phyloP scores from a whole-genome alignment of 1,140 invertebrate species.

The Steinernema feltiae region DNA sequence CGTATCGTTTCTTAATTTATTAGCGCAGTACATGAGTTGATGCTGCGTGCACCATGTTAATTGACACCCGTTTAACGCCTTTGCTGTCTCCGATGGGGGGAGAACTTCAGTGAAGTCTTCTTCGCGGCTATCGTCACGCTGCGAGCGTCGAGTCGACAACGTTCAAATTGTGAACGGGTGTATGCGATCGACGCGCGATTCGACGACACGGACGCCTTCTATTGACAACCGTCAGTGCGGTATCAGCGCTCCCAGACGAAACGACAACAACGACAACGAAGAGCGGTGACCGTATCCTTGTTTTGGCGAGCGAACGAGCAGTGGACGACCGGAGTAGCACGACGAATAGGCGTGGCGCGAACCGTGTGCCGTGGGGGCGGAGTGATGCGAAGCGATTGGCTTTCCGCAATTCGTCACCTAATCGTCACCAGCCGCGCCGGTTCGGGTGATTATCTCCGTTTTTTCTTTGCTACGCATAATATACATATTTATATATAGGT shows the following conservation, averaged over 20 bases:
- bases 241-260: neutral
- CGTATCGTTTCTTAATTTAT: no score
- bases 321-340: neutral
- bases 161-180: neutral
- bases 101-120: neutral
- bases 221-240: neutral
- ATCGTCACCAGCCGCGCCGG: conserved; percentile 10
- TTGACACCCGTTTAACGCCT: conserved; percentile 9
- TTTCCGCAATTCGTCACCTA: conserved; percentile 15
- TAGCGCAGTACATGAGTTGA: neutral
- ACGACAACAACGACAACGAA: neutral
- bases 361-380: conserved; percentile 11
- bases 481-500: conserved; percentile 14
- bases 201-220: neutral
- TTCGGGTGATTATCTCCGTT: conserved; percentile 14
- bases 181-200: neutral
- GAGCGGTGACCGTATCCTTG: conserved; percentile 14
- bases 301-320: conserved; percentile 1
- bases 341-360: conserved; percentile 11
- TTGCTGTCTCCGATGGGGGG: neutral
- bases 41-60: neutral
- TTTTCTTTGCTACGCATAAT: conserved; percentile 15
- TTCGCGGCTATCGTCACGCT: conserved; percentile 2
- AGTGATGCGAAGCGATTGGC: conserved; percentile 10
- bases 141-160: neutral